These are phyloP conservation scores for Valencia hispanica DNA, from an alignment of 2,797 vertebrate species.

Conservation along the genomic window DNA sequence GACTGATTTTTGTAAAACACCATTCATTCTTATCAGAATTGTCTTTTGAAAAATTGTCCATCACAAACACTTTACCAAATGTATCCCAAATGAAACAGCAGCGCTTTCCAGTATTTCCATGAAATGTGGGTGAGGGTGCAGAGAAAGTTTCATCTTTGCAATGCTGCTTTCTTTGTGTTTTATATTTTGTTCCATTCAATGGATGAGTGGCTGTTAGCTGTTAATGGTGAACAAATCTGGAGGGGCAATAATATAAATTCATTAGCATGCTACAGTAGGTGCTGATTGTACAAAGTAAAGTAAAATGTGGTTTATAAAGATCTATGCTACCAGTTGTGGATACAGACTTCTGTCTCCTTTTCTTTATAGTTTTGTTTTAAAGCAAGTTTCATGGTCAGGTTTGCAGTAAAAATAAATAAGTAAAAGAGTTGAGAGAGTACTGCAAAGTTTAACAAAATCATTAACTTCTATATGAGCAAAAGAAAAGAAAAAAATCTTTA, in stretches of 20 bases:
- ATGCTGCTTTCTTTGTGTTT: conserved; percentile 20
- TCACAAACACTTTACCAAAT: conserved; percentile 32
- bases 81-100: conserved; percentile 39
- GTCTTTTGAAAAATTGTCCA: conserved; percentile 35
- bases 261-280: conserved; percentile 67
- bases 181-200: conserved; percentile 28
- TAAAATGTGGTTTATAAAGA: conserved; percentile 19
- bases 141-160: conserved; percentile 29
- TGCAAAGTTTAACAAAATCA: conserved; percentile 3
- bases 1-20: conserved; percentile 10
- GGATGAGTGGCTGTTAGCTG: conserved; percentile 41
- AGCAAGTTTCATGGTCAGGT: conserved; percentile 26
- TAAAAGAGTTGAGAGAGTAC: not conserved
- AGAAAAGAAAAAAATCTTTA: conserved; percentile 14
- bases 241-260: conserved; percentile 49
- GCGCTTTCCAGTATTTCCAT: conserved; percentile 16
- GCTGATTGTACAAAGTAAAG: conserved; percentile 54
- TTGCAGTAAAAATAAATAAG: conserved; percentile 21
- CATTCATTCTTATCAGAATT: conserved; percentile 1
- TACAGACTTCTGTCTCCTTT: conserved; percentile 15
- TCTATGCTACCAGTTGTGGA: conserved; percentile 32
- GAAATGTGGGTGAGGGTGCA: conserved; percentile 37
- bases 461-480: conserved; percentile 3
- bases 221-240: conserved; percentile 62
- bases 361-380: conserved; percentile 33